Percentiles rank a stretch among this genome's conserved stretches.
Evolutionary conservation across 1,140 invertebrate species (phyloP).

Genomic region (Zeugodacus cucurbitae): DNA sequence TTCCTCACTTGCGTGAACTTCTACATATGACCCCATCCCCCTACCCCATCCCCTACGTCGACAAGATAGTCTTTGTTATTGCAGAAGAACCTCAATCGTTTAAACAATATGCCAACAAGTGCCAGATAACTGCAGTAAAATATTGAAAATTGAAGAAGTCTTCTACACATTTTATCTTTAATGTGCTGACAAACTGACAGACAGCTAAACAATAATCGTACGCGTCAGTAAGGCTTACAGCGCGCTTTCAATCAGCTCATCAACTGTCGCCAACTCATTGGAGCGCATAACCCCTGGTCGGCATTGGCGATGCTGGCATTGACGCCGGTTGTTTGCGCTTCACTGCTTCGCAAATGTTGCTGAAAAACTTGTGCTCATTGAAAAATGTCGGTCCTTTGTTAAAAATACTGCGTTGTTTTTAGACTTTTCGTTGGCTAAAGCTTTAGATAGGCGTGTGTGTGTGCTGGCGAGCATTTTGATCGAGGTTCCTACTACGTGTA

Average conservation of each 20-base stretch:
- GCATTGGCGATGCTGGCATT: background rate
- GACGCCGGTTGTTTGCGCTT: conserved; percentile 1
- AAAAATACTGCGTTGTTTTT: background rate
- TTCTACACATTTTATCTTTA: background rate
- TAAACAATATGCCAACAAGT: background rate
- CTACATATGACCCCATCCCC: no score
- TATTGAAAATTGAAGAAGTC: background rate
- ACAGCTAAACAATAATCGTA: background rate
- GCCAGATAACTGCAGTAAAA: background rate
- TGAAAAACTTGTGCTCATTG: background rate
- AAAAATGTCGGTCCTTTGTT: background rate
- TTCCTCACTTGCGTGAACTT: no score
- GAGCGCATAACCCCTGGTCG: background rate
- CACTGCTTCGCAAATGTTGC: background rate
- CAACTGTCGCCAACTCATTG: background rate
- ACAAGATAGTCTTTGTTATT: no score
- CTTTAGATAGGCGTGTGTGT: background rate
- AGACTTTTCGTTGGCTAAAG: background rate
- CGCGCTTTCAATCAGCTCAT: background rate
- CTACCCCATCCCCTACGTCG: no score
- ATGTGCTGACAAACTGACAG: background rate
- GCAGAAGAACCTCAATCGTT: no score
- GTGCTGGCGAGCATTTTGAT: background rate
- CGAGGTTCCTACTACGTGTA: background rate
- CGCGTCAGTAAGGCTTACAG: background rate